Percentiles rank a stretch among this genome's conserved stretches.
phyloP scores from a whole-genome alignment of 2,113 vertebrate genomes.

The Balaeniceps rex region DNA sequence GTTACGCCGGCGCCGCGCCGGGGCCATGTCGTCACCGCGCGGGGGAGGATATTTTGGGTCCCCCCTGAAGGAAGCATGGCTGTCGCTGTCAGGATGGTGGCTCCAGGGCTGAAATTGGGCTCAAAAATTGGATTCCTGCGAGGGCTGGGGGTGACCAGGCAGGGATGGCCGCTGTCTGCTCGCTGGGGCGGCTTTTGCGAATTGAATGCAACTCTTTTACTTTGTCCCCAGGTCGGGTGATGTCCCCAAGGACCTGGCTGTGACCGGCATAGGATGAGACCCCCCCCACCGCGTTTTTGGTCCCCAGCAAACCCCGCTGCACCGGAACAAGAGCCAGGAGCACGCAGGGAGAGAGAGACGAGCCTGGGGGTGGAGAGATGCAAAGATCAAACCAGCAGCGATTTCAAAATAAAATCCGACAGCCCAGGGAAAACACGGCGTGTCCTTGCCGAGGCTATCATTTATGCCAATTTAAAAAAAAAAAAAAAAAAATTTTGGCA shows the following conservation, averaged over 20 bases:
- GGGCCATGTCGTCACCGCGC: accelerated
- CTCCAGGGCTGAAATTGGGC: not conserved
- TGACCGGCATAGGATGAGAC: not conserved
- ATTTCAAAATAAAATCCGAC: not conserved
- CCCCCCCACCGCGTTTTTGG: not conserved
- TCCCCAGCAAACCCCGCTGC: not conserved
- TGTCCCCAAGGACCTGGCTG: accelerated
- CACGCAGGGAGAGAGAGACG: not conserved
- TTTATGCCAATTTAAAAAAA: constrained; percentile 48
- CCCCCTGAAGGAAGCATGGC: not conserved
- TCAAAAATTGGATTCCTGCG: not conserved
- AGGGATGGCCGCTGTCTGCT: not conserved
- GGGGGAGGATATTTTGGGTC: not conserved
- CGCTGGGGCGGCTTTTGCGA: not conserved
- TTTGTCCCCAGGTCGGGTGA: not conserved
- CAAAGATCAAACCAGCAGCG: not conserved
- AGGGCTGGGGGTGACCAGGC: not conserved
- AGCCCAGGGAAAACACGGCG: not conserved
- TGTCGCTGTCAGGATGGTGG: not conserved
- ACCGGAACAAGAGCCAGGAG: not conserved
- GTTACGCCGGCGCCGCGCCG: not conserved
- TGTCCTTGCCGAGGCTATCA: not conserved
- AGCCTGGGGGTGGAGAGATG: not conserved
- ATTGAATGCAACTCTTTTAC: not conserved
- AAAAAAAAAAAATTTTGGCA: constrained; percentile 37